Percentiles rank a stretch among this genome's conserved stretches.
phyloP scores from a whole-genome alignment of 2,113 vertebrate genomes.

The Percopsis transmontana region DNA sequence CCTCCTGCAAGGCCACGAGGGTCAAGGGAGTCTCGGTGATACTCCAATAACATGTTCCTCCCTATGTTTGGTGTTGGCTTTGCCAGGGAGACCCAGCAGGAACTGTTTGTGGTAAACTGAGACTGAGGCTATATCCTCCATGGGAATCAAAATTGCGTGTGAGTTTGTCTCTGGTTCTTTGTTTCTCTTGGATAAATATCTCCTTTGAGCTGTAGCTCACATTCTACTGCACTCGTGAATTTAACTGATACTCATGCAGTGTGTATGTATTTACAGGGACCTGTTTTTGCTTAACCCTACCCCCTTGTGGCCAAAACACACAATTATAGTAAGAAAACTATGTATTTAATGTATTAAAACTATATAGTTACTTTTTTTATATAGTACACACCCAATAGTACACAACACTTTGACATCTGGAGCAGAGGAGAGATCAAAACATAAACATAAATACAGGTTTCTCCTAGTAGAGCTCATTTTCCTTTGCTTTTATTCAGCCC shows the following conservation, averaged over 20 bases:
- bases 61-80: constrained; percentile 44
- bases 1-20: constrained; percentile 24
- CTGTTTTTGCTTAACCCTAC: too few relatives aligned
- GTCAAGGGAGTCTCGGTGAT: constrained; percentile 25
- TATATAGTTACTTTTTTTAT: too few relatives aligned
- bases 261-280: too few relatives aligned
- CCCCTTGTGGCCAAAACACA: too few relatives aligned
- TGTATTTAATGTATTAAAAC: too few relatives aligned
- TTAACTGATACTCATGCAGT: not conserved
- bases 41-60: constrained; percentile 20
- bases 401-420: not conserved
- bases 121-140: constrained; percentile 42
- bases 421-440: not conserved
- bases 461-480: not conserved
- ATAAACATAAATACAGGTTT: not conserved
- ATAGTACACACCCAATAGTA: not conserved
- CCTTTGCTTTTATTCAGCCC: not conserved
- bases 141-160: constrained; percentile 35
- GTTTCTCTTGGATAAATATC: not conserved
- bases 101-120: constrained; percentile 62
- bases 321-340: too few relatives aligned
- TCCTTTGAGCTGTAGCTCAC: not conserved
- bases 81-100: constrained; percentile 50
- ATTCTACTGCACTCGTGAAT: not conserved
- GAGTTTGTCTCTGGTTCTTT: constrained; percentile 26